Evolutionary conservation across 2,113 vertebrate genomes (phyloP), one percentile per base, ranked within the genome.

Genomic region (Anolis carolinensis): DNA sequence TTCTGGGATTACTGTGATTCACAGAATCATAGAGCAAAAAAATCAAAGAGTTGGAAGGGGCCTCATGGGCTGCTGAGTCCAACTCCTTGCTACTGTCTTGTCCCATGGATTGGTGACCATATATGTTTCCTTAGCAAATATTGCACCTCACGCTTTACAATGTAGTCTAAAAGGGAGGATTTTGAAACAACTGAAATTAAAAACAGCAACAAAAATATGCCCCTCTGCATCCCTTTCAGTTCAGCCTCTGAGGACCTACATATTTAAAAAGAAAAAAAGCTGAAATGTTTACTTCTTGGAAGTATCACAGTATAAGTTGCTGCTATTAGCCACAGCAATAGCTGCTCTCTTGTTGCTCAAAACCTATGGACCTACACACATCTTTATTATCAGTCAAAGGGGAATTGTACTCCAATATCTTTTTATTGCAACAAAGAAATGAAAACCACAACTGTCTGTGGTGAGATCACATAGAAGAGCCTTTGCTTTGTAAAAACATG

Each of bases 371-470:
- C 36, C 30, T 0, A 50, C 39, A 81, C 65, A 50, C 5, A 50
- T 21, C n/a, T 77, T 52, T 84, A 0, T 27, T 44, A 86, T 10
- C 0, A 5, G 68, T 23, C 71, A 86, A 48, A 82, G 59, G 80
- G 9, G 14, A 30, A 21, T 23, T 79, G 25, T 13, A 84, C 16
- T 86, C 27, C 20, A 59, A 3, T 84, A 89, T 88, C 1, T 1
- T 62, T 90, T 87, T 78, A 84, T 48, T 72, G 50, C 34, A 65
- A 48, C 7, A 88, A 48, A 62, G 39, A 62, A 70, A 80, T 34
- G 27, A 88, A 70, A 70, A 71, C 27, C 2, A 5, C 16, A 50
- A 67, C 21, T 84, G 23, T 48, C 39, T 78, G 7, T 14, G 1
- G 20, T 16, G 25, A 27, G 25, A 27, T 13, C 13, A 6, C 10